Base-by-base conservation (phyloP, 2,888 invertebrate genomes). In the Branchipolynoe longqiensis region DNA sequence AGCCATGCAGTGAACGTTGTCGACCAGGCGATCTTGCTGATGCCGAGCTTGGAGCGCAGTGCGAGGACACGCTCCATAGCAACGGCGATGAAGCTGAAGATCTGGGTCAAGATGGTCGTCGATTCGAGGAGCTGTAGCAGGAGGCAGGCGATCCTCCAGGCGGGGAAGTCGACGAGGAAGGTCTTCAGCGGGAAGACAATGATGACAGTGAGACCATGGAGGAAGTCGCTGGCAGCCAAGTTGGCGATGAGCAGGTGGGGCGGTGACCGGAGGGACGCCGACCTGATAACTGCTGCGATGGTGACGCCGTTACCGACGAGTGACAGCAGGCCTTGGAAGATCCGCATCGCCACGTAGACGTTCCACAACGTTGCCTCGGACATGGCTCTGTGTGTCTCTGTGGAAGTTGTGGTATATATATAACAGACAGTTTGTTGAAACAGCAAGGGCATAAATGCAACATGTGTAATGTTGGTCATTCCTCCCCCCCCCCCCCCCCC, bases 191-290 rank as follows among this genome's bases (percentile, higher is more conserved):
- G 62, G 62, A 62, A 62, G n/a, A 62, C 8, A 25, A 62, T 25
- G 6, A n/a, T 8, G 62, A 62, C 25, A 25, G 31, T 62, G 12
- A 62, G n/a, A 28, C 62, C 62, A n/a, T 62, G 62, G 62, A 62
- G 62, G 62, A 62, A 28, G n/a, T 62, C 62, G 31, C 62, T 62
- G 25, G 25, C 25, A 25, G 62, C 62, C 62, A 62, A 25, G 62
- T 25, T 62, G 62, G 31, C 62, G 6, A 62, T 31, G n/a, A 62
- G 62, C 14, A 28, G 8, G 62, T 62, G 31, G 6, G 62, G 8
- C 8, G 48, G 48, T 8, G 8, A 12, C 14, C 62, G 62, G n/a
- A 62, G 62, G 62, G 8, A 12, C n/a, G n/a, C 14, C 14, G n/a
- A 62, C 8, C n/a, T 22, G n/a, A 62, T 22, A 25, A 62, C 62